phyloP scores from a whole-genome alignment of 2,113 vertebrate genomes.

The Helogale parvula region DNA sequence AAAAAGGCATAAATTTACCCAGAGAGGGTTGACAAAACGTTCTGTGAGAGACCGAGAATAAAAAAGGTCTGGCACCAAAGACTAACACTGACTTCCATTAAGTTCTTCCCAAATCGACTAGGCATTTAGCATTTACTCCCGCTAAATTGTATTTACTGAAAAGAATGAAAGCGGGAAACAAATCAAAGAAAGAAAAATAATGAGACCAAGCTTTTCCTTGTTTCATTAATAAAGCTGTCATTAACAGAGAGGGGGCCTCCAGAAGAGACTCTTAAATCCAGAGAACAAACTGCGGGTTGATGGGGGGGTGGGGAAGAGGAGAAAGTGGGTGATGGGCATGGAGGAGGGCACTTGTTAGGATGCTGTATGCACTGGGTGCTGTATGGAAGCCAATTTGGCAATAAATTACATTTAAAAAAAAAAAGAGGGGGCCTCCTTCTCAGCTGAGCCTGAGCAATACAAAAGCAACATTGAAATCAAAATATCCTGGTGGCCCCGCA shows the following conservation, averaged over 20 bases:
- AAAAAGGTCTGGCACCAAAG: neutral
- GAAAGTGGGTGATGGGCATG: too few species aligned
- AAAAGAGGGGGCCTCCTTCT: neutral
- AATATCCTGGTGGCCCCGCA: neutral
- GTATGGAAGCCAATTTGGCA: too few species aligned
- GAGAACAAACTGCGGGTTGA: too few species aligned
- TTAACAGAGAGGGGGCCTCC: neutral
- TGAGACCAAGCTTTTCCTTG: neutral
- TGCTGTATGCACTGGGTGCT: too few species aligned
- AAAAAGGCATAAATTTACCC: neutral
- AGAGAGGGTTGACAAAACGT: neutral
- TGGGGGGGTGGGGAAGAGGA: too few species aligned
- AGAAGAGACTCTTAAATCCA: too few species aligned
- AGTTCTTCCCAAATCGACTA: neutral
- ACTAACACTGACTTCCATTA: neutral
- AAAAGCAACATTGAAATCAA: neutral
- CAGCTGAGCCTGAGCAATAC: neutral
- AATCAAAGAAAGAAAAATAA: constrained; percentile 8
- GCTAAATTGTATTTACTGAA: neutral
- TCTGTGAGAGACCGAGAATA: neutral
- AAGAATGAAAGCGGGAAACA: neutral
- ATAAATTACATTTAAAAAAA: too few species aligned
- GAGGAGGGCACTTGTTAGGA: too few species aligned
- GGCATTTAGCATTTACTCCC: neutral
- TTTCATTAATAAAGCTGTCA: neutral